Conservation (phyloP, 2,888 invertebrate genomes). For the Pimpla rufipes region DNA sequence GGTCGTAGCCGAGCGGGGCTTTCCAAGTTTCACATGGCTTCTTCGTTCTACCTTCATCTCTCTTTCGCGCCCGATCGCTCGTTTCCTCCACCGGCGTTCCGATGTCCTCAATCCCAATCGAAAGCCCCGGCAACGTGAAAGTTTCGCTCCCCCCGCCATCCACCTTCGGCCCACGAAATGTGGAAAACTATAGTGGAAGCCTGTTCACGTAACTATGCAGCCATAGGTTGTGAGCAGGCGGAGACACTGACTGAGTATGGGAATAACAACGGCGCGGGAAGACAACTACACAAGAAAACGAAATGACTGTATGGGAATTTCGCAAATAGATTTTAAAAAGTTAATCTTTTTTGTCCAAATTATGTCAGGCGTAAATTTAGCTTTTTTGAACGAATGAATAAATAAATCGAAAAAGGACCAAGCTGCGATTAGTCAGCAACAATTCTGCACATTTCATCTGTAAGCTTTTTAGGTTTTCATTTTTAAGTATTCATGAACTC, state of each 20-base stretch:
- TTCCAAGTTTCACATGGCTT: constrained; percentile 43
- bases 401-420: too few species aligned
- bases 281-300: not conserved
- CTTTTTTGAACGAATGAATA: too few species aligned
- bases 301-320: not conserved
- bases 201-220: constrained; percentile 33
- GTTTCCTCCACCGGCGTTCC: constrained; percentile 47
- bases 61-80: constrained; percentile 25
- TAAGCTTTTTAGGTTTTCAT: not conserved
- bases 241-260: not conserved
- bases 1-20: constrained; percentile 22
- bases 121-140: constrained; percentile 47
- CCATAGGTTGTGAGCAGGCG: constrained; percentile 12
- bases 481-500: not conserved
- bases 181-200: constrained; percentile 11
- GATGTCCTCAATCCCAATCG: constrained; percentile 60
- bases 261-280: not conserved
- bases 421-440: too few species aligned
- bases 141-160: constrained; percentile 29
- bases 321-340: not conserved
- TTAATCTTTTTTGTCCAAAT: too few species aligned
- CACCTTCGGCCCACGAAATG: constrained; percentile 30
- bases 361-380: too few species aligned
- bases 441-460: not conserved
- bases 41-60: constrained; percentile 39